Base-by-base conservation (phyloP, 2,113 vertebrate species). In the Varanus salvator region DNA sequence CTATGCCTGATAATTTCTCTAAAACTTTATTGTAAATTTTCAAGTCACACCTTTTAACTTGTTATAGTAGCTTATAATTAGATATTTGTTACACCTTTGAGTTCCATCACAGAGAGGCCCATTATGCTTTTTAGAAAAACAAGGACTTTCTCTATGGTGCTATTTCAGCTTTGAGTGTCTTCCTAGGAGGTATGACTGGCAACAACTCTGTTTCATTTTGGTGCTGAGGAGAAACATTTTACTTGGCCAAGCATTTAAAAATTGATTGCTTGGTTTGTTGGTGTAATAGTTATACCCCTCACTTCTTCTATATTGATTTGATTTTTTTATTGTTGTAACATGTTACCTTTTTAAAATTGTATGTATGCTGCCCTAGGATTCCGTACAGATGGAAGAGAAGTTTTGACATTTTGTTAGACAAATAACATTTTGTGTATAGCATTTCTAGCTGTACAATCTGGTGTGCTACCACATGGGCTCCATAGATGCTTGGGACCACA, bases 371-470 rank as follows among this genome's bases (percentile, higher is more conserved):
- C 34, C n/a, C 74, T 44, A 19, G 74, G 74, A 38, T 76, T 34
- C n/a, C 5, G 15, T 76, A 17, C 15, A 76, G 19, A 77, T 77
- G 38, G 25, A 77, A 31, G 11, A n/a, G 31, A 14, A n/a, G 44
- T 78, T 48, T 78, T 8, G 44, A 50, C 29, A 72, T 31, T 31
- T 72, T n/a, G 25, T 50, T 6, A 25, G 50, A 78, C 11, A 78
- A 19, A 74, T 74, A 4, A 64, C 15, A 93, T 91, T 48, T 80
- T 81, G 76, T 89, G 91, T 91, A 31, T n/a, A 66, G 82, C 57
- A 84, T 66, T 89, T 84, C 57, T 74, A 84, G n/a, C 48, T 85
- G 29, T 87, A 74, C 31, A 72, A 0, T 6, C 0, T 64, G 3
- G 2, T 88, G 54, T 80, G 50, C 14, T 84, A 48, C 14, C 82